A percentile compares a stretch with the other conserved stretches of the same genome.
Evolutionary conservation across 2,113 vertebrate species (phyloP).

Genomic region (Castor canadensis): DNA sequence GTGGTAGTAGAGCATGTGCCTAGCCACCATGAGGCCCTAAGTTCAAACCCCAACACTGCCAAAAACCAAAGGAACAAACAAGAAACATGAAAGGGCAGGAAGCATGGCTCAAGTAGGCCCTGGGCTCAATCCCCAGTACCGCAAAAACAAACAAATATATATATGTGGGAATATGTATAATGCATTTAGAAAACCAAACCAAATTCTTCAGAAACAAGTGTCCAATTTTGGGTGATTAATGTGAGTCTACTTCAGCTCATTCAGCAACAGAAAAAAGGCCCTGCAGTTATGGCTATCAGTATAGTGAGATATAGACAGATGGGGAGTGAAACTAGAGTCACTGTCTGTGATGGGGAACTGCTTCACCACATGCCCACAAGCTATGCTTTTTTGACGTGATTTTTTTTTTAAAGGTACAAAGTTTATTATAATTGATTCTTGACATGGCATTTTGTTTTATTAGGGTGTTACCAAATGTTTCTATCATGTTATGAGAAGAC

Average conservation of each 20-base stretch:
- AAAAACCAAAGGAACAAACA: too few relatives aligned
- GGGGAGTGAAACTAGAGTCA: neutral
- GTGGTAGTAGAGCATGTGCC: too few relatives aligned
- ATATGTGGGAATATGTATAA: too few relatives aligned
- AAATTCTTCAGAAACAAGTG: neutral
- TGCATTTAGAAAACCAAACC: slow-evolving; percentile 13
- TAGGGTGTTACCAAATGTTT: neutral
- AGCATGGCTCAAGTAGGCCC: too few relatives aligned
- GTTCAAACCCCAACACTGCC: too few relatives aligned
- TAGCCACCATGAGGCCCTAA: too few relatives aligned
- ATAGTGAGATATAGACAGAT: neutral
- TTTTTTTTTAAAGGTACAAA: neutral
- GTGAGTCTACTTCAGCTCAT: neutral
- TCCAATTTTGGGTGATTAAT: neutral
- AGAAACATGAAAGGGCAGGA: too few relatives aligned
- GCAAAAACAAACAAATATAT: too few relatives aligned
- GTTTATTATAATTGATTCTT: neutral
- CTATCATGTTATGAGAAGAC: neutral
- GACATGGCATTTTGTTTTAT: neutral
- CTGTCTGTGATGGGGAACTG: neutral
- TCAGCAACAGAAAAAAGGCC: neutral
- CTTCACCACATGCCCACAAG: neutral
- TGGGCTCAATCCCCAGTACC: too few relatives aligned
- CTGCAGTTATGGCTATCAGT: neutral
- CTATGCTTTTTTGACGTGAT: neutral